Conservation (phyloP, 1,140 invertebrate species). For the Drosophila obscura region DNA sequence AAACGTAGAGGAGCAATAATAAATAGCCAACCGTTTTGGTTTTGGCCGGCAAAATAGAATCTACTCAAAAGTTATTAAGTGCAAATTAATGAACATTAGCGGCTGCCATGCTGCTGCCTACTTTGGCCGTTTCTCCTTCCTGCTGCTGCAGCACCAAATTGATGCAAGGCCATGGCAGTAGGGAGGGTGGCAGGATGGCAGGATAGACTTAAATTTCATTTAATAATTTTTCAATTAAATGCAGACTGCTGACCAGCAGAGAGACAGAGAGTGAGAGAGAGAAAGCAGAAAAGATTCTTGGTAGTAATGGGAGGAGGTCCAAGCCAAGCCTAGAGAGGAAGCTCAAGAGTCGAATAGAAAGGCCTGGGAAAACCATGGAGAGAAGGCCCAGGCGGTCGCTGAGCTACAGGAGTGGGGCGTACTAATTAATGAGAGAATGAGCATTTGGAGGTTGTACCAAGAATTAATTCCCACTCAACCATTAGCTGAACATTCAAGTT, state of each 20-base stretch:
- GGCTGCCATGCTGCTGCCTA: conserved; percentile 55
- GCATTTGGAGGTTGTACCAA: background rate
- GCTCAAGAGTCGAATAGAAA: background rate
- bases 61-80: conserved; percentile 79
- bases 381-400: background rate
- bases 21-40: conserved; percentile 23
- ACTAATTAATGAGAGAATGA: conserved; percentile 13
- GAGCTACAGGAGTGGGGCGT: background rate
- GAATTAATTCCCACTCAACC: conserved; percentile 1
- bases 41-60: conserved; percentile 64
- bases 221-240: conserved; percentile 82
- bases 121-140: conserved; percentile 53
- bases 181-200: background rate
- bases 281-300: conserved; percentile 22
- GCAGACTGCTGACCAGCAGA: conserved; percentile 55
- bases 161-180: conserved; percentile 11
- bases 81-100: conserved; percentile 81
- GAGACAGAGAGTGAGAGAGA: conserved; percentile 20
- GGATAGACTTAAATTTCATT: conserved; percentile 66
- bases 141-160: conserved; percentile 49
- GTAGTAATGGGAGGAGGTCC: conserved; percentile 7
- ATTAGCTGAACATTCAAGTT: too few species aligned
- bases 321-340: conserved; percentile 16
- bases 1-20: conserved; percentile 23
- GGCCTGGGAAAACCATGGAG: background rate